Conservation (phyloP, 2,113 vertebrate genomes). For the Capreolus pygargus region DNA sequence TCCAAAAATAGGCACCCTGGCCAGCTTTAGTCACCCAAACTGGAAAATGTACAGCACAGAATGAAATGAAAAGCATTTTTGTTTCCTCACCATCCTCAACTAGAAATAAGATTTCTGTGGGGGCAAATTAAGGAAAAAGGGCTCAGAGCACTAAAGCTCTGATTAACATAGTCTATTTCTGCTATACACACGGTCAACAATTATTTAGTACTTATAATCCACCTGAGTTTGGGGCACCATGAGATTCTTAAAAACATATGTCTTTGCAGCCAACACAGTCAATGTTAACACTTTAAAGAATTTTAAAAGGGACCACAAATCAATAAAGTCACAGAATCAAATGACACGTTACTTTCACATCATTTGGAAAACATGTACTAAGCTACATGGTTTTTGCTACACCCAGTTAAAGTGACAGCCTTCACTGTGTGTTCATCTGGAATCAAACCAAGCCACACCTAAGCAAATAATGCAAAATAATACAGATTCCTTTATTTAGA, state of each 20-base stretch:
- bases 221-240: conserved; percentile 68
- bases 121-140: conserved; percentile 81
- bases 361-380: conserved; percentile 95
- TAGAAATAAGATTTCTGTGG: conserved; percentile 85
- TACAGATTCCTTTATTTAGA: conserved; percentile 86
- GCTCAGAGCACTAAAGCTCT: conserved; percentile 77
- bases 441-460: conserved; percentile 91
- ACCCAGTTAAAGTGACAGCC: conserved; percentile 92
- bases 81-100: conserved; percentile 84
- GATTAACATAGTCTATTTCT: conserved; percentile 79
- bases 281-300: conserved; percentile 78
- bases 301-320: conserved; percentile 63
- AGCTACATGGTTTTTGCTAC: conserved; percentile 90
- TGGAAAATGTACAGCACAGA: conserved; percentile 88
- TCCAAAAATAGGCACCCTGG: conserved; percentile 87
- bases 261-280: conserved; percentile 72
- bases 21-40: conserved; percentile 88
- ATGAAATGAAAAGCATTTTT: conserved; percentile 92
- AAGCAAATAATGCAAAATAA: conserved; percentile 91
- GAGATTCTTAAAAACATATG: conserved; percentile 76
- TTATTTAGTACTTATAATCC: conserved; percentile 84
- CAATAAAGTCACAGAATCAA: conserved; percentile 83
- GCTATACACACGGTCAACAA: conserved; percentile 66
- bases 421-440: conserved; percentile 89
- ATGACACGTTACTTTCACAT: conserved; percentile 90